Evolutionary conservation across 2,113 vertebrate species (phyloP).

Genomic region (Microcebus murinus): DNA sequence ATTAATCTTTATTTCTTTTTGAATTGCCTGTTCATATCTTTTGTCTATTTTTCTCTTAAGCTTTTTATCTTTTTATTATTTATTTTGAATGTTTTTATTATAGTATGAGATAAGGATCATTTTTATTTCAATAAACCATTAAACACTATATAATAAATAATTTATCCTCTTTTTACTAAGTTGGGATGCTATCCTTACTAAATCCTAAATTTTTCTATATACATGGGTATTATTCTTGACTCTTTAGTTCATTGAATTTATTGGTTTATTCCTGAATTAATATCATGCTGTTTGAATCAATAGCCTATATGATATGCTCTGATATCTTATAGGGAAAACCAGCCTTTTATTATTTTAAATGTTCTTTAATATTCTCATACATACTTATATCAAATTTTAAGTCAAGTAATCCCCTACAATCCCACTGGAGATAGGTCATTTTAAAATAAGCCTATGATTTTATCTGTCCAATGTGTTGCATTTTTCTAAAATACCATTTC

Average conservation of each 20-base stretch:
- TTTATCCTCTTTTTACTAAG: neutral
- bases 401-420: neutral
- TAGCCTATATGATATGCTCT: neutral
- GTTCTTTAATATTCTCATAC: neutral
- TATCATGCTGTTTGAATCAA: neutral
- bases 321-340: neutral
- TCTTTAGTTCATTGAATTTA: neutral
- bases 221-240: neutral
- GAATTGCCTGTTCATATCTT: neutral
- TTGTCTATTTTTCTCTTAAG: neutral
- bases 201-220: neutral
- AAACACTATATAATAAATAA: neutral
- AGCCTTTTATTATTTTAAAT: neutral
- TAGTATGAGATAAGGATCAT: neutral
- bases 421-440: neutral
- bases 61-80: conserved; percentile 1
- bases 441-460: neutral
- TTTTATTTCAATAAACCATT: conserved; percentile 30
- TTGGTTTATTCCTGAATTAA: conserved; percentile 1
- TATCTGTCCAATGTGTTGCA: neutral
- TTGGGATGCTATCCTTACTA: neutral
- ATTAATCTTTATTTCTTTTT: neutral
- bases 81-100: neutral
- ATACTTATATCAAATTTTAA: conserved; percentile 48
- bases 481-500: neutral